Conservation (phyloP, 92 coral and sea anemone genomes). For the Epizoanthus illoricatus region DNA sequence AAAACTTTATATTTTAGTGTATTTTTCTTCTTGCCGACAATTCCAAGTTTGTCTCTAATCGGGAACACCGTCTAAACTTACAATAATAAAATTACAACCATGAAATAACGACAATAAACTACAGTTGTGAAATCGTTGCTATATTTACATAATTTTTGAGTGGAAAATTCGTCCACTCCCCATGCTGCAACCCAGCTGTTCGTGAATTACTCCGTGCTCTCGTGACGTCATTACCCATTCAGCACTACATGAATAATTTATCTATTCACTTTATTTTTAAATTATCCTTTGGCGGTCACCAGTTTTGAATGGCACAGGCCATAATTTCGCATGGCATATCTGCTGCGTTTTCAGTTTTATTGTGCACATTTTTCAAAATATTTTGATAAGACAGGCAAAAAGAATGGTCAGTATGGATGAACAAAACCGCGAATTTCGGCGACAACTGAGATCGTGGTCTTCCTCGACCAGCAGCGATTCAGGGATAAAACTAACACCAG, state of each 20-base stretch:
- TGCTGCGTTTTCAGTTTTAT: conserved; percentile 3
- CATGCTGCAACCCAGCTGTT: no score
- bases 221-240: conserved; percentile 14
- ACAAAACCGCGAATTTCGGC: conserved; percentile 17
- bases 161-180: no score
- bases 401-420: background rate
- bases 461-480: conserved; percentile 39
- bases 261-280: background rate
- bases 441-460: conserved; percentile 18
- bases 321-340: background rate
- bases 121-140: no score
- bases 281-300: conserved; percentile 17
- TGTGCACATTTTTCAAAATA: conserved; percentile 7
- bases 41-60: no score
- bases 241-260: conserved; percentile 18
- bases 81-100: no score
- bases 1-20: no score
- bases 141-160: no score
- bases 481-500: conserved; percentile 43
- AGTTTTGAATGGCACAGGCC: background rate
- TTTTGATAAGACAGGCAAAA: conserved; percentile 9
- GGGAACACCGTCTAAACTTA: no score
- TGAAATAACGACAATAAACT: no score
- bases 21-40: no score
- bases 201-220: background rate